Conservation (phyloP, 92 coral and sea anemone genomes). For the Blastomussa wellsi region DNA sequence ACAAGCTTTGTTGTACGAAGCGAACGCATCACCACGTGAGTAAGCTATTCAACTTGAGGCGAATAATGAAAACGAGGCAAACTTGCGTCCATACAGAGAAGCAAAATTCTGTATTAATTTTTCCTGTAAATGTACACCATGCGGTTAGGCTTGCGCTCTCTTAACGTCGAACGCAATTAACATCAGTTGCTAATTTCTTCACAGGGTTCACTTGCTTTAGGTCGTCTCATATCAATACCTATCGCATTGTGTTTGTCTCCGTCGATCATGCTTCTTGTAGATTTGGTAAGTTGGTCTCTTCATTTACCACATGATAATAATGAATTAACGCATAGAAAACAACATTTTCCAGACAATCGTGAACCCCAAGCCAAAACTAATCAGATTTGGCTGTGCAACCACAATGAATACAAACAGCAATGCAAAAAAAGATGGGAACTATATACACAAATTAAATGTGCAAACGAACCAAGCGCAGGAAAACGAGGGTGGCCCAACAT, state of each 20-base stretch:
- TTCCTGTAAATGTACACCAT: no score
- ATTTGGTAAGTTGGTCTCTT: slow-evolving; percentile 67
- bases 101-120: no score
- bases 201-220: slow-evolving; percentile 91
- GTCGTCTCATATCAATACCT: slow-evolving; percentile 88
- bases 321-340: neutral
- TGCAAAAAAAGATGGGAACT: neutral
- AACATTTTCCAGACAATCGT: no score
- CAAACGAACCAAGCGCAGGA: neutral
- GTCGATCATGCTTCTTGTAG: slow-evolving; percentile 71
- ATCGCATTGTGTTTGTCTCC: slow-evolving; percentile 78
- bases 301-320: neutral
- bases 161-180: no score
- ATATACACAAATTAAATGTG: no score
- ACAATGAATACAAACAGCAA: neutral
- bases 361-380: neutral
- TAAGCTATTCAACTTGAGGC: no score
- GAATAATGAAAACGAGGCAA: no score
- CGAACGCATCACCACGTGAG: no score
- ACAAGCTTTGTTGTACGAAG: no score
- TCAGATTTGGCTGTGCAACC: neutral
- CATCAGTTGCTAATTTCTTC: neutral
- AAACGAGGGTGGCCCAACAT: neutral
- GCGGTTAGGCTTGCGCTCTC: no score
- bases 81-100: no score